Conservation (phyloP, 2,888 invertebrate genomes). For the Hirtodrosophila histrioides region DNA sequence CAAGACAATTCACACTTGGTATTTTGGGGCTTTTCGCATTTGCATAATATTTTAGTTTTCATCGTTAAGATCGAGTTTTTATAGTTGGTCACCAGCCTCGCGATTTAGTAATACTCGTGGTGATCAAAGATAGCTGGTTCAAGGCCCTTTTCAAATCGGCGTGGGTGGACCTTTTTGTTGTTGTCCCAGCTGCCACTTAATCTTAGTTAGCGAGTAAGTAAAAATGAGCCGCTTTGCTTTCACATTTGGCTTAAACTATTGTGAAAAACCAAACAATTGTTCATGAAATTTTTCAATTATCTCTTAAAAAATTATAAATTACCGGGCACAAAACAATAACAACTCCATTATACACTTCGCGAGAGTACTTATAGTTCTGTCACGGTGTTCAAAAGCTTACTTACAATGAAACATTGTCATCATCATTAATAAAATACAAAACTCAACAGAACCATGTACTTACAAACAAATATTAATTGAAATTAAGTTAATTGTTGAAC, state of each 20-base stretch:
- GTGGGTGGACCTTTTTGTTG: conserved; percentile 20
- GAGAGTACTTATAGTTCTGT: conserved; percentile 1
- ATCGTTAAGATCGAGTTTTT: conserved; percentile 11
- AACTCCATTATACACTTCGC: conserved; percentile 5
- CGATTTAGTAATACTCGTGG: conserved; percentile 13
- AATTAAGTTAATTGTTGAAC: too few species aligned
- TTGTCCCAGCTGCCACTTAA: conserved; percentile 8
- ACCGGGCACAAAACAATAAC: conserved; percentile 25
- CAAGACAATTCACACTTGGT: not conserved
- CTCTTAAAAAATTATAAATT: conserved; percentile 12
- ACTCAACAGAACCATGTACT: too few species aligned
- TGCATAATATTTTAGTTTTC: conserved; percentile 25
- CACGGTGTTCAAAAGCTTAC: not conserved
- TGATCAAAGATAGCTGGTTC: not conserved
- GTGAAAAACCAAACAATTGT: conserved; percentile 43
- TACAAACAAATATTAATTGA: too few species aligned
- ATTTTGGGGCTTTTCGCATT: conserved; percentile 22
- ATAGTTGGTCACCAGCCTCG: conserved; percentile 8
- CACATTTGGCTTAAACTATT: conserved; percentile 19
- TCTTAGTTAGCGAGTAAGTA: conserved; percentile 19
- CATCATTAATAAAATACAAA: too few species aligned
- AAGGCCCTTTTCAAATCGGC: conserved; percentile 19
- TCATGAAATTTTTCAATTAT: conserved; percentile 24
- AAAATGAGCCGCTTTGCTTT: conserved; percentile 13
- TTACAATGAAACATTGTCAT: not conserved